Base-by-base conservation (phyloP, 2,113 vertebrate genomes). In the Sinocyclocheilus anophthalmus region DNA sequence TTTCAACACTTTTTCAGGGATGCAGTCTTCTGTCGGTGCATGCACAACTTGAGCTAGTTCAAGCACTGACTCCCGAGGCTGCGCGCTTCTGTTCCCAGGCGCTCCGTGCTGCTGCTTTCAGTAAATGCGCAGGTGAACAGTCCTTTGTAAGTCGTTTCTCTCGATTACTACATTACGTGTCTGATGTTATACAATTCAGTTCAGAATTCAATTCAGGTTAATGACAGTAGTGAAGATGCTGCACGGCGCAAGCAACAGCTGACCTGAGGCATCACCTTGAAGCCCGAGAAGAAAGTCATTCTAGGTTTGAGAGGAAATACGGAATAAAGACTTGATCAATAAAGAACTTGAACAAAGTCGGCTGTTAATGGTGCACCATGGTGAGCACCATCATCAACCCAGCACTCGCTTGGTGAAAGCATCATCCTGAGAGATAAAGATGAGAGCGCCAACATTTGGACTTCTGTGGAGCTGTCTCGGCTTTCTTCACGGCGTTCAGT, bases 401-500 rank as follows among this genome's bases (percentile, higher is more conserved):
- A 67, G 79, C 81, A 10, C 30, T 18, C 45, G 59, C 53, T 55
- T 89, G 79, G 50, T 89, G 79, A 88, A 82, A 77, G 59, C 82
- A 82, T 61, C 82, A 61, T 84, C 81, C 39, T 76, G 26, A 87
- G 70, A 50, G 61, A 98, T 98, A 96, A 96, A 95, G 95, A 92
- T 94, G 93, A 93, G 94, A 91, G 90, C 84, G 9, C 93, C 94
- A 88, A 90, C 96, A 8, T 88, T 97, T 87, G 96, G 95, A 93
- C 96, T 99, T 72, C 92, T 97, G 86, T 97, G 97, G 96, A 97
- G 96, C 94, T 96, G 93, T 92, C 93, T 96, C 93, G 95, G 95
- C 88, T 95, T 97, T 88, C 93, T 96, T 89, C 96, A 96, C 90
- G 96, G 95, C 86, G 94, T 95, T 82, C 95, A 96, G 88, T 96